Evolutionary conservation across 2,888 invertebrate species (phyloP).

Genomic region (Gymnocheta viridis): DNA sequence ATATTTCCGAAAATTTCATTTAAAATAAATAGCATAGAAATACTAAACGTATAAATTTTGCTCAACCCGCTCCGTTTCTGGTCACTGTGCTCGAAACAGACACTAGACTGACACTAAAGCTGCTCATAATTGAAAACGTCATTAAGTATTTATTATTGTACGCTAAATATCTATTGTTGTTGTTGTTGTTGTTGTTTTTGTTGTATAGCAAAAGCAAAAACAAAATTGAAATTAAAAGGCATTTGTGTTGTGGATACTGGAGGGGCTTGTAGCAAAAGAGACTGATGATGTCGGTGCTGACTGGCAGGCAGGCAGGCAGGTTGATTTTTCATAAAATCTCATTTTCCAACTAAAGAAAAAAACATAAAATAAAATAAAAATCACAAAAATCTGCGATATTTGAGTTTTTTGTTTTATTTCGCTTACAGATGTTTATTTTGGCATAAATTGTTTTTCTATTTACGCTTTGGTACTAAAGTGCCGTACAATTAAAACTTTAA

Average conservation of each 20-base stretch:
- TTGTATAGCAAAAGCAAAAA: conserved; percentile 49
- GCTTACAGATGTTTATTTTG: conserved; percentile 51
- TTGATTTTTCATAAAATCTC: conserved; percentile 46
- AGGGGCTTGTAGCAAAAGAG: not conserved
- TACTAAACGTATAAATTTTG: not conserved
- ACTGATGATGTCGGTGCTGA: not conserved
- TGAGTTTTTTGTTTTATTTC: conserved; percentile 20
- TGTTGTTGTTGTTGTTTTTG: conserved; percentile 14
- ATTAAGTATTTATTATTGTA: conserved; percentile 61
- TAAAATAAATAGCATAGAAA: conserved; percentile 4
- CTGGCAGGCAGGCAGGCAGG: conserved; percentile 13
- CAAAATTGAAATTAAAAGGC: conserved; percentile 47
- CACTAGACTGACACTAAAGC: conserved; percentile 66
- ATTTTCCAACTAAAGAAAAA: conserved; percentile 29
- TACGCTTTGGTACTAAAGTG: not conserved
- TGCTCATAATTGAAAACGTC: conserved; percentile 67
- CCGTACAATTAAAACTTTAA: not conserved
- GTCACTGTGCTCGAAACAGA: conserved; percentile 59
- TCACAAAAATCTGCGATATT: conserved; percentile 30
- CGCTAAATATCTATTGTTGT: conserved; percentile 39
- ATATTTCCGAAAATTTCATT: conserved; percentile 18
- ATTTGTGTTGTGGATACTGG: conserved; percentile 9
- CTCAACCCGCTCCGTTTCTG: conserved; percentile 50
- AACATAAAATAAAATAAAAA: not conserved
- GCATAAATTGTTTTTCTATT: not conserved